Evolutionary conservation across 2,797 vertebrate genomes (phyloP), one percentile per base, ranked within the genome.

Genomic region (Lithobates sylvaticus): DNA sequence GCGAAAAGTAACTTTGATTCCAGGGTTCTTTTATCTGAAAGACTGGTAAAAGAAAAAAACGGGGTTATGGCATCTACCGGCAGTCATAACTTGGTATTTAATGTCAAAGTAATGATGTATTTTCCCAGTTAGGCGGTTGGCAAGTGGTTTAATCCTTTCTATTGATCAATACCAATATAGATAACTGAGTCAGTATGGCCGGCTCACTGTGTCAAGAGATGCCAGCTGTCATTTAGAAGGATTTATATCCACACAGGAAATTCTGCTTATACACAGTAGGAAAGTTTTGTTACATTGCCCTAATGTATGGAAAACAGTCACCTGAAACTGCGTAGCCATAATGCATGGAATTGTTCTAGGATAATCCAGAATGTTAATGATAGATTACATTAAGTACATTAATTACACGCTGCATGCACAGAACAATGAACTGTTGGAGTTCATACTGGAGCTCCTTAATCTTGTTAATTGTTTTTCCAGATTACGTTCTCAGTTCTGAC

Each of bases 371-470:
- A 34, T 36, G 5, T 34, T 42, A 34, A 39, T 81, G 78, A 81
- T 81, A 71, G 68, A 81, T 81, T 36, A 71, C 78, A 54, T 71
- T 34, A 71, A 71, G 68, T 70, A 34, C 34, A 68, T 81, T 81
- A 50, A 81, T 81, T 81, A 81, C 29, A 81, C 67, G 54, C 18
- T 80, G 67, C 42, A 34, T 70, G 67, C 78, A 16, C 78, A 36
- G 67, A 71, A 81, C 78, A 81, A 81, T 81, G 67, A 81, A 68
- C 27, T 81, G 44, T 71, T 81, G 21, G 58, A 81, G 42, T 81
- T 81, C 50, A 81, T 81, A 71, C 34, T 70, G 50, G 29, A 71
- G 23, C 18, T 21, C 67, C 69, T 81, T 81, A 71, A 70, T 81
- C 78, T 81, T 81, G 8, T 71, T 81, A 81, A 81, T 81, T 81